A percentile compares a stretch with the other conserved stretches of the same genome.
Conservation (phyloP, 1,140 invertebrate genomes). For the Platorchestia sp. region DNA sequence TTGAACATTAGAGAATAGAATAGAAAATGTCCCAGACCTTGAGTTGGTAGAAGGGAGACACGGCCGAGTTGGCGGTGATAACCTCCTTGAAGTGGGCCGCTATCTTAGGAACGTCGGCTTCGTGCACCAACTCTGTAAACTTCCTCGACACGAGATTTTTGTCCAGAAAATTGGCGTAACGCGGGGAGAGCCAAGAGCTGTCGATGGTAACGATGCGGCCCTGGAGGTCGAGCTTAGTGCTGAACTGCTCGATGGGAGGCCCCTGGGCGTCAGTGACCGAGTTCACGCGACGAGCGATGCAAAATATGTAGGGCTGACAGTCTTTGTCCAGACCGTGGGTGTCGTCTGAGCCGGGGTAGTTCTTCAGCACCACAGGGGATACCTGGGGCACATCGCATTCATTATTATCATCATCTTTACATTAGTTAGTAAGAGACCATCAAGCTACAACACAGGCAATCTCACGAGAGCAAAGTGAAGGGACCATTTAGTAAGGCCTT, state of each 20-base stretch:
- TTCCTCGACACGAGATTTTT: constrained; percentile 73
- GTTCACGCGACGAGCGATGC: constrained; percentile 85
- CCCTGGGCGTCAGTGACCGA: constrained; percentile 83
- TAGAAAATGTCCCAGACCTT: constrained; percentile 57
- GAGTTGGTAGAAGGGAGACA: constrained; percentile 58
- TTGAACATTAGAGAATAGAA: too few species aligned
- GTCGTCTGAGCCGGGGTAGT: constrained; percentile 71
- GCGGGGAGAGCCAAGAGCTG: constrained; percentile 78
- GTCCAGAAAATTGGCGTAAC: constrained; percentile 78
- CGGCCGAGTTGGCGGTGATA: background rate
- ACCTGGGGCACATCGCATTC: background rate
- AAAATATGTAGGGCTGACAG: constrained; percentile 79
- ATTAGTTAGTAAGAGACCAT: too few species aligned
- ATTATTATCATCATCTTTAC: too few species aligned
- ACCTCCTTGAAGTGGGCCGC: constrained; percentile 14
- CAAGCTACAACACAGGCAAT: too few species aligned
- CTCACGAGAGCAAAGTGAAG: too few species aligned
- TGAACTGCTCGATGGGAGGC: constrained; percentile 86
- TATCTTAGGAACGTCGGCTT: background rate
- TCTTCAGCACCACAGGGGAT: constrained; percentile 21
- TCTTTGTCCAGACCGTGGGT: constrained; percentile 72
- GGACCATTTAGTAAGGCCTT: too few species aligned
- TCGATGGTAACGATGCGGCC: constrained; percentile 88
- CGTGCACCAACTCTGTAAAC: constrained; percentile 12
- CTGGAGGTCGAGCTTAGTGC: constrained; percentile 88